A percentile compares a stretch with the other conserved stretches of the same genome.
Evolutionary conservation across 2,888 invertebrate genomes (phyloP).

Genomic region (Tinea pellionella): DNA sequence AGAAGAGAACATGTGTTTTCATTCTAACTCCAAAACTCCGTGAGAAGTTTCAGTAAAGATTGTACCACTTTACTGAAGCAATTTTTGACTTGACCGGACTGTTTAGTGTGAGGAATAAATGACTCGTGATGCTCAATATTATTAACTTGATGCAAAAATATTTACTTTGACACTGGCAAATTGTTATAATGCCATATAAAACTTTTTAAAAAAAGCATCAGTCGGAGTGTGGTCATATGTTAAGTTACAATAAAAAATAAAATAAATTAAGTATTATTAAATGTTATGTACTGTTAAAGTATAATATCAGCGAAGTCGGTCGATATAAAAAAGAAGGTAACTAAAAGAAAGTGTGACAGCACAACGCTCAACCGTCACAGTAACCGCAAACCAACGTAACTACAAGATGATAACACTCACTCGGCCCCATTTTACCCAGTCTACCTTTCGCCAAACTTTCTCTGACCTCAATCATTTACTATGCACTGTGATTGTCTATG

Average conservation of each 20-base stretch:
- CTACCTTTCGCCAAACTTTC: conserved; percentile 62
- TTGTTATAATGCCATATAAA: too few species aligned
- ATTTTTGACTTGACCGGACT: too few species aligned
- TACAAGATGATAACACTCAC: conserved; percentile 4
- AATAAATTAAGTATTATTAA: not conserved
- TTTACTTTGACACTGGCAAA: too few species aligned
- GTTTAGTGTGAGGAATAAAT: too few species aligned
- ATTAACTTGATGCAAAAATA: too few species aligned
- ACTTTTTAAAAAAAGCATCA: too few species aligned
- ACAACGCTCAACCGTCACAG: conserved; percentile 10
- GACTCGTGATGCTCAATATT: too few species aligned
- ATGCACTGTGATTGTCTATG: not conserved
- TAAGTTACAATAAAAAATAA: not conserved
- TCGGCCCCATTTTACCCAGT: not conserved
- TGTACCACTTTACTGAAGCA: too few species aligned
- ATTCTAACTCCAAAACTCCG: too few species aligned
- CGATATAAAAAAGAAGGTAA: not conserved
- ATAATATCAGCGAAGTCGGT: not conserved
- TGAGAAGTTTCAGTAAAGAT: too few species aligned
- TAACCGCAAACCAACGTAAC: conserved; percentile 12
- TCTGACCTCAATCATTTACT: not conserved
- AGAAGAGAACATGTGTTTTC: too few species aligned
- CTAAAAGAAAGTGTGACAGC: conserved; percentile 51
- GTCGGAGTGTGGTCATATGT: too few species aligned
- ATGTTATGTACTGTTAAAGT: not conserved